Percentiles rank a stretch among this genome's conserved stretches.
phyloP scores from a whole-genome alignment of 2,888 invertebrate species.

The Frankliniella intonsa region DNA sequence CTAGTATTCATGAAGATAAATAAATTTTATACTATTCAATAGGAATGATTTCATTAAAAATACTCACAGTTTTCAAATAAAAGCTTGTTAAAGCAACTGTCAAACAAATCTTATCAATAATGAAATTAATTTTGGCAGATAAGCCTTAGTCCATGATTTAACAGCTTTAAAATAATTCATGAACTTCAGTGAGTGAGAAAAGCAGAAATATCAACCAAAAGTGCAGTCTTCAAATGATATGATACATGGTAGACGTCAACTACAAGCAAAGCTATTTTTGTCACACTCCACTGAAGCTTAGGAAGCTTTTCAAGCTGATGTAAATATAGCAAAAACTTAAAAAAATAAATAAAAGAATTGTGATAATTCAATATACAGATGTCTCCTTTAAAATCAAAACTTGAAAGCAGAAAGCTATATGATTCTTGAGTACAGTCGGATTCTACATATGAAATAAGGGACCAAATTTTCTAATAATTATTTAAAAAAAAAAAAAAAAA shows the following conservation, averaged over 20 bases:
- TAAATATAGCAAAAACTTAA: not conserved
- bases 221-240: constrained; percentile 21
- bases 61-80: constrained; percentile 11
- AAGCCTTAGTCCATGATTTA: constrained; percentile 22
- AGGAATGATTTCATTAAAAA: constrained; percentile 21
- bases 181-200: constrained; percentile 2
- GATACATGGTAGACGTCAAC: not conserved
- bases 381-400: not conserved
- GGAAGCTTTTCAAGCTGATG: not conserved
- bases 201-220: not conserved
- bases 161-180: constrained; percentile 10
- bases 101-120: not conserved
- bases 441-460: constrained; percentile 3
- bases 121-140: not conserved
- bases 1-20: not conserved
- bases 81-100: not conserved
- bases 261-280: not conserved
- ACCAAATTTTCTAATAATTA: constrained; percentile 1
- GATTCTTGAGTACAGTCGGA: not conserved
- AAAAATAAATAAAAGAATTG: not conserved
- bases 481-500: not conserved
- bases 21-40: constrained; percentile 5
- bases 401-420: constrained; percentile 1
- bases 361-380: not conserved
- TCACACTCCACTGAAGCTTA: constrained; percentile 12